Evolutionary conservation across 2,797 vertebrate species (phyloP).

Genomic region (Pipistrellus pipistrellus): DNA sequence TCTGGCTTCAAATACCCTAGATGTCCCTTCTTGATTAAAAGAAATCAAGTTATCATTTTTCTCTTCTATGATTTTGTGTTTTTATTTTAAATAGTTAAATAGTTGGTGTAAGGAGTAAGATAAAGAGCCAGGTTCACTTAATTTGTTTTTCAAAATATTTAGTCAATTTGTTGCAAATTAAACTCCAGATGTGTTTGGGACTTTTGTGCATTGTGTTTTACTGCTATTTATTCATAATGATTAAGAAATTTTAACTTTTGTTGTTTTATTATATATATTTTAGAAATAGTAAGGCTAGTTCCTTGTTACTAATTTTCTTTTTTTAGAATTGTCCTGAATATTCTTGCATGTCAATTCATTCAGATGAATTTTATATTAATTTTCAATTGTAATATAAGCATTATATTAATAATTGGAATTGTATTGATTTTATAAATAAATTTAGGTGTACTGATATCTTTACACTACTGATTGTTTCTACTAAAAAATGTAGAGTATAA

Average conservation of each 20-base stretch:
- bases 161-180: neutral
- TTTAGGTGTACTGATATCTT: neutral
- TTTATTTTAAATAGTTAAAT: constrained; percentile 16
- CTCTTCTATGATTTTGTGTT: neutral
- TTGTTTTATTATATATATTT: constrained; percentile 4
- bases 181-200: neutral
- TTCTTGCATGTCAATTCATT: neutral
- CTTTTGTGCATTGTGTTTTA: neutral
- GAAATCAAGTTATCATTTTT: neutral
- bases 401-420: neutral
- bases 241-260: neutral
- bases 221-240: neutral
- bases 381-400: neutral
- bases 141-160: neutral
- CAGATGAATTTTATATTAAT: neutral
- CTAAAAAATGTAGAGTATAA: neutral
- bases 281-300: neutral
- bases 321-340: neutral
- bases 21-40: constrained; percentile 37
- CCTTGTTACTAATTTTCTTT: neutral
- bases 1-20: neutral
- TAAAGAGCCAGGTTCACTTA: neutral
- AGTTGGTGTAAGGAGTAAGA: neutral
- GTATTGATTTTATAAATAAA: neutral
- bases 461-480: neutral